Percentiles rank a stretch among this genome's conserved stretches.
phyloP scores from a whole-genome alignment of 2,888 invertebrate species.

The Coleophora flavipennella region DNA sequence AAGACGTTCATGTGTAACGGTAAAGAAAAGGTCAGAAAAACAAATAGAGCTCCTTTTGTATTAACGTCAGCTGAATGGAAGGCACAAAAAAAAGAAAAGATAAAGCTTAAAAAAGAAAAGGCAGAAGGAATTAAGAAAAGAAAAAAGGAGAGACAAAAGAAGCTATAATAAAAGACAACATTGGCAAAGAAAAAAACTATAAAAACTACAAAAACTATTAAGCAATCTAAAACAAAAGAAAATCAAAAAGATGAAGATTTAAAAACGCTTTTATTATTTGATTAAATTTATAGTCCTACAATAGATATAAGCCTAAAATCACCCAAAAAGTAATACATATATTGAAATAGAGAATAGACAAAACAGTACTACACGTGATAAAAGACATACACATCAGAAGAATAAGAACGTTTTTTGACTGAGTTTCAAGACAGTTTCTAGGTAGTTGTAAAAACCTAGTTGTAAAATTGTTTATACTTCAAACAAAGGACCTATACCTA shows the following conservation, averaged over 20 bases:
- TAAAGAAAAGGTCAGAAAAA: slow-evolving; percentile 9
- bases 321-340: not conserved
- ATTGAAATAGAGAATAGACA: not conserved
- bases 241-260: not conserved
- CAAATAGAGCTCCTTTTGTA: slow-evolving; percentile 10
- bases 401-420: not conserved
- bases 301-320: not conserved
- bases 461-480: too few species aligned
- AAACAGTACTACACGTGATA: not conserved
- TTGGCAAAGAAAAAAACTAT: not conserved
- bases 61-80: slow-evolving; percentile 10
- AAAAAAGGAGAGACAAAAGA: slow-evolving; percentile 7
- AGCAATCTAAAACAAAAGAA: not conserved
- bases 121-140: slow-evolving; percentile 13
- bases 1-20: not conserved
- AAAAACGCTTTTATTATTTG: not conserved
- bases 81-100: slow-evolving; percentile 10
- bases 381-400: not conserved
- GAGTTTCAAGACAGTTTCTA: not conserved
- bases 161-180: not conserved
- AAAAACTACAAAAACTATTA: not conserved
- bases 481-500: too few species aligned
- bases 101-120: slow-evolving; percentile 8
- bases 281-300: not conserved
- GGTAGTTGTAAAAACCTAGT: too few species aligned